These are phyloP conservation scores for Quadriops clusia DNA, from an alignment of 2,888 invertebrate species.

Conservation along the genomic window DNA sequence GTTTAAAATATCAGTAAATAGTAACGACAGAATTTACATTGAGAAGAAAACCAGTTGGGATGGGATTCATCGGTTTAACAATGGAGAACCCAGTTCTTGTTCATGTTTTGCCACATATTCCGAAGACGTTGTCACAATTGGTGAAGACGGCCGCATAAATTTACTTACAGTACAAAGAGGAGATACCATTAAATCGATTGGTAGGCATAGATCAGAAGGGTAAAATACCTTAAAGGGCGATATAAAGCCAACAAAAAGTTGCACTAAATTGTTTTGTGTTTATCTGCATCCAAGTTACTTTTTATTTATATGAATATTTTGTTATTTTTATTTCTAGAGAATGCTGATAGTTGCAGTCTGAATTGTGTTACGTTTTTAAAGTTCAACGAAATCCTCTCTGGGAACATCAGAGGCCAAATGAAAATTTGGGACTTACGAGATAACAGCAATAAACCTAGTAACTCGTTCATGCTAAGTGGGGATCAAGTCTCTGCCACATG, in stretches of 20 bases:
- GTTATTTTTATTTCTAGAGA: slow-evolving; percentile 36
- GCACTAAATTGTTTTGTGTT: too few relatives aligned
- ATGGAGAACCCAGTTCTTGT: slow-evolving; percentile 50
- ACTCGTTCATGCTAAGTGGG: slow-evolving; percentile 62
- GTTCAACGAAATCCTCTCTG: slow-evolving; percentile 64
- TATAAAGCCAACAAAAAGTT: too few relatives aligned
- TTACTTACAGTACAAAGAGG: slow-evolving; percentile 42
- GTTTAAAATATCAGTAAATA: slow-evolving; percentile 47
- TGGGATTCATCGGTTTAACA: slow-evolving; percentile 52
- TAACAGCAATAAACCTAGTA: slow-evolving; percentile 48
- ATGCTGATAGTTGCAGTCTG: slow-evolving; percentile 72
- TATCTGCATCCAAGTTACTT: too few relatives aligned
- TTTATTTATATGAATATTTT: neutral
- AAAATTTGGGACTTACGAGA: slow-evolving; percentile 78
- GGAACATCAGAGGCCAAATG: slow-evolving; percentile 80
- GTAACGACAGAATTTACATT: slow-evolving; percentile 45
- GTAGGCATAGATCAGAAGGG: too few relatives aligned
- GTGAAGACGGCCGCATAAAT: slow-evolving; percentile 69
- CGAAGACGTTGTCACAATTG: slow-evolving; percentile 67
- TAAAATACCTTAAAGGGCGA: too few relatives aligned
- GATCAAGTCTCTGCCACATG: slow-evolving; percentile 64
- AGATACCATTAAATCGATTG: slow-evolving; percentile 39
- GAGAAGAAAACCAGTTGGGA: slow-evolving; percentile 51
- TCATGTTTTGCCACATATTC: slow-evolving; percentile 65
- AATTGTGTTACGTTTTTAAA: slow-evolving; percentile 65